These are phyloP conservation scores for Porites lobata DNA, from an alignment of 92 coral and sea anemone genomes.

Conservation along the genomic window DNA sequence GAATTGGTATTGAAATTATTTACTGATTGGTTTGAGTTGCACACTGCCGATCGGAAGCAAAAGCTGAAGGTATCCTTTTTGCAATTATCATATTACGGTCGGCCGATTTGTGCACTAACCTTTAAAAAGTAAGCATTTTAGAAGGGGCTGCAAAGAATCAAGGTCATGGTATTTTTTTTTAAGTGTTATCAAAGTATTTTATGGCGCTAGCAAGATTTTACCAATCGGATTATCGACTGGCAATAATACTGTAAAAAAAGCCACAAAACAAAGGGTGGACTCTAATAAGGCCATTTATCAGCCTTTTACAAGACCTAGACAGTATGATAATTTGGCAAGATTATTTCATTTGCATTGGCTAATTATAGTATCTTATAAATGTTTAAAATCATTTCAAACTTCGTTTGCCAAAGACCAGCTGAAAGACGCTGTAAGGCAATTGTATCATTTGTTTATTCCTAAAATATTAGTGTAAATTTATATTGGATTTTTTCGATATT, in stretches of 20 bases:
- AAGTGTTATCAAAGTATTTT: background rate
- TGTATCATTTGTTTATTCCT: background rate
- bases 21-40: background rate
- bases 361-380: background rate
- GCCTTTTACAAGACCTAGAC: background rate
- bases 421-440: background rate
- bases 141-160: no score
- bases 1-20: background rate
- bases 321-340: background rate
- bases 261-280: background rate
- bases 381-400: background rate
- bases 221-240: background rate
- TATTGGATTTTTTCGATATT: background rate
- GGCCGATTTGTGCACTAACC: background rate
- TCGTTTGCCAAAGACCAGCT: background rate
- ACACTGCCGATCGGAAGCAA: background rate
- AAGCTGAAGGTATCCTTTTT: no score
- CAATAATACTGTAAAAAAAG: background rate
- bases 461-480: background rate
- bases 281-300: background rate
- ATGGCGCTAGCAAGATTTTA: no score
- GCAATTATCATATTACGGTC: background rate
- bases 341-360: constrained; percentile 12
- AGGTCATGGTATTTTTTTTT: background rate
- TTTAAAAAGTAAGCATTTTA: no score